phyloP scores from a whole-genome alignment of 2,113 vertebrate genomes.

The Cynopterus brachyotis region DNA sequence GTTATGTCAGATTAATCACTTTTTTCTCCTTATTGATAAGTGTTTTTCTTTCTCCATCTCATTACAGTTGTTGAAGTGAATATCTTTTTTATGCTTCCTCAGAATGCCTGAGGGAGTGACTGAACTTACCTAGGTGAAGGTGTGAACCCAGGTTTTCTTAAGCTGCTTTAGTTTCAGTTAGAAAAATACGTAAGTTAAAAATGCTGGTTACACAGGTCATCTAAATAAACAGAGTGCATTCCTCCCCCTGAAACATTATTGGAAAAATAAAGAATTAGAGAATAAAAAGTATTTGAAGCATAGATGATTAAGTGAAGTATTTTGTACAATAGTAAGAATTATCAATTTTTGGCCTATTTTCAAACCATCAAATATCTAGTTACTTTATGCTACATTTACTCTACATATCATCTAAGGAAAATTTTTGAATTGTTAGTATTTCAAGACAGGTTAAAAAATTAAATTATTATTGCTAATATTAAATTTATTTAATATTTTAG shows the following conservation, averaged over 20 bases:
- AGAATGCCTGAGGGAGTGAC: background rate
- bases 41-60: background rate
- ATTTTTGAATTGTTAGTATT: background rate
- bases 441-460: background rate
- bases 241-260: background rate
- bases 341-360: background rate
- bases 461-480: background rate
- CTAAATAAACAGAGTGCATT: background rate
- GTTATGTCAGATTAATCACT: background rate
- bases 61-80: background rate
- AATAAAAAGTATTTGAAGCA: background rate
- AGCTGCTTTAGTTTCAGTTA: background rate
- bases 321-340: background rate
- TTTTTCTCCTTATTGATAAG: background rate
- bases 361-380: background rate
- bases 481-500: constrained; percentile 24
- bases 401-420: background rate
- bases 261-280: background rate
- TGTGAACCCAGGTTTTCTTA: background rate
- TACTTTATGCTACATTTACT: background rate
- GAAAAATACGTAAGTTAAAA: background rate
- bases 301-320: background rate
- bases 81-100: background rate
- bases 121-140: background rate
- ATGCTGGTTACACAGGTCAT: background rate